Percentiles rank a stretch among this genome's conserved stretches.
Conservation (phyloP, 2,797 vertebrate species). For the Danio choprae region DNA sequence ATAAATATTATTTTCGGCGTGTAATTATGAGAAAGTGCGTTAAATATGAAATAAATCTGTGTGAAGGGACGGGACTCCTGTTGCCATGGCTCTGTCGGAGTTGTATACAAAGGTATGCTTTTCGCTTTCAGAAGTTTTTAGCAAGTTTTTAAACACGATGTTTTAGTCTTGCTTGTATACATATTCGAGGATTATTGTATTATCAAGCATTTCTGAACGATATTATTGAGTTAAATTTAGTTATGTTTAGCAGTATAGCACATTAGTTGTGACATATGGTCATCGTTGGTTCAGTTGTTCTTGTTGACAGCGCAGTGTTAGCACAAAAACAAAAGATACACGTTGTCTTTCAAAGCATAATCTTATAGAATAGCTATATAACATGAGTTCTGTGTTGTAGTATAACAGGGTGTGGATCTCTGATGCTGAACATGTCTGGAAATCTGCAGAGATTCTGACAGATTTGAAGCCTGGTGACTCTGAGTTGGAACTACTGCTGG, state of each 20-base stretch:
- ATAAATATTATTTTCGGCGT: neutral
- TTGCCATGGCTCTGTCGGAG: conserved; percentile 78
- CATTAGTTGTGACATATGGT: conserved; percentile 37
- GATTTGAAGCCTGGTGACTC: conserved; percentile 83
- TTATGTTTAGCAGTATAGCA: too few relatives aligned
- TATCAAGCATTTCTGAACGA: neutral
- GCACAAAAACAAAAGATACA: too few relatives aligned
- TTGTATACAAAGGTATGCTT: conserved; percentile 82
- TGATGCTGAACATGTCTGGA: conserved; percentile 91
- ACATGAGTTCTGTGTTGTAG: conserved; percentile 68
- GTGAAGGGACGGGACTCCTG: conserved; percentile 34
- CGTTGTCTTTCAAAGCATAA: neutral
- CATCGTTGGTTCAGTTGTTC: neutral
- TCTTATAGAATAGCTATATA: neutral
- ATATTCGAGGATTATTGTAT: neutral
- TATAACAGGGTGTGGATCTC: conserved; percentile 98
- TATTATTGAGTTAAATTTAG: neutral
- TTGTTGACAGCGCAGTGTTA: neutral
- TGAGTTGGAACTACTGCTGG: conserved; percentile 82
- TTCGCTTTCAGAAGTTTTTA: conserved; percentile 23
- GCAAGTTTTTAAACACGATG: neutral
- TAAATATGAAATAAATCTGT: conserved; percentile 14
- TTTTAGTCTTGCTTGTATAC: neutral
- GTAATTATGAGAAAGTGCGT: conserved; percentile 51
- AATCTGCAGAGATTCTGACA: conserved; percentile 89